Base-by-base conservation (phyloP, 2,888 invertebrate species). In the Coleophora flavipennella region DNA sequence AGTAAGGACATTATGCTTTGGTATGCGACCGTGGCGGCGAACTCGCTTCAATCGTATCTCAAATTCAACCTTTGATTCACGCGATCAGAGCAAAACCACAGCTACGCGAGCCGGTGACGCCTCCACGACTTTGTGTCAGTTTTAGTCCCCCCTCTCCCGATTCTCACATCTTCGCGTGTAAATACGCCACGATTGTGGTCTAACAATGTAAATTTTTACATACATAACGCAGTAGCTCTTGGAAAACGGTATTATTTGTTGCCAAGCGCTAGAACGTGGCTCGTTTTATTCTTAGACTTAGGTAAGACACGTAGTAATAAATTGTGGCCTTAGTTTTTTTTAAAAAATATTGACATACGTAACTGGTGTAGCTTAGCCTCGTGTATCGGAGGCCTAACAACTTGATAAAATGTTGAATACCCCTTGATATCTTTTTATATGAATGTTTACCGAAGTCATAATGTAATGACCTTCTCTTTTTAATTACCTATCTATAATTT, bases 291-390 rank as follows among this genome's bases (percentile, higher is more conserved):
- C 44, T 40, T 64, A 66, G 60, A 52, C 48, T 57, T 66, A 62
- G 57, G 50, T 66, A 67, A 71, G 68, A 72, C 62, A 62, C 63
- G 54, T 79, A 79, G 76, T 73, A 74, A 77, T 75, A 73, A 75
- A 77, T 64, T 59, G 83, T 80, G 81, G 81, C 80, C 81, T 81
- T 83, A 73, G 66, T 67, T 67, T 66, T 62, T 57, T 61, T 64
- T 66, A 65, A 64, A n/a, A n/a, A n/a, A 57, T 57, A 61, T 61
- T 59, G 60, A 66, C 61, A 60, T 60, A 64, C 62, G 66, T 65
- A 59, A 56, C 20, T 20, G 20, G 3, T 20, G 6, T 20, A 55
- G 54, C 52, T 41, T 46, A 48, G 57, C 57, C 59, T 50, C 55
- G 43, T 50, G 46, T 59, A 56, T 51, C 50, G 50, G 58, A 61